Evolutionary conservation across 1,140 invertebrate species (phyloP), one percentile per base, ranked within the genome.

Genomic region (Hyles vespertilio): DNA sequence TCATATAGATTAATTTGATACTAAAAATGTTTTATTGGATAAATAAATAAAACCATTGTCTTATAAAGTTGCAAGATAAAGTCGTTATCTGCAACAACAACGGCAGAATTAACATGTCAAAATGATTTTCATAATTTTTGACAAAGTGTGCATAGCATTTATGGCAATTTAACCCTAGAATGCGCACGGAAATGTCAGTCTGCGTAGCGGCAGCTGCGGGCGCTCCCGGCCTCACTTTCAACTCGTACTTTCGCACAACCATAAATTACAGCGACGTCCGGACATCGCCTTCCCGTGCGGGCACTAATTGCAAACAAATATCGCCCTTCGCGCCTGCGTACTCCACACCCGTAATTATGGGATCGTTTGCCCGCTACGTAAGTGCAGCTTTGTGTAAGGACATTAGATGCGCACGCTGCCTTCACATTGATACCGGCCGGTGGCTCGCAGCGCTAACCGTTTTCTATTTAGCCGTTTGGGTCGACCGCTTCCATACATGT

Each of bases 251-350:
- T 74, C 69, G 65, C 61, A 67, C 57, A 79, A 74, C 74, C 64
- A 74, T 77, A 69, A 72, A 72, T 76, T 76, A 77, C 61, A 34
- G 56, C 50, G 60, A 69, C 69, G 61, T 65, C 62, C 71, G 64
- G 67, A 72, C 70, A 70, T 67, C 59, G 66, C 59, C 70, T 74
- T 77, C 72, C 75, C 75, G 77, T 80, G 73, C 74, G 78, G 72
- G 77, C 56, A 66, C 71, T 81, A 83, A 81, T 80, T 81, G 77
- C 74, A 60, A 75, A 70, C 80, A 80, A 83, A 85, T 78, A 81
- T 79, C 72, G 68, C 72, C 76, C 70, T 74, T 71, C 69, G 70
- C 71, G 67, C 76, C 69, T 65, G 61, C 63, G 57, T 57, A 56
- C 61, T 45, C 49, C 34, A 65, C 66, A 69, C 69, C 68, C n/a